phyloP scores from a whole-genome alignment of 2,113 vertebrate species.

The Carassius auratus region DNA sequence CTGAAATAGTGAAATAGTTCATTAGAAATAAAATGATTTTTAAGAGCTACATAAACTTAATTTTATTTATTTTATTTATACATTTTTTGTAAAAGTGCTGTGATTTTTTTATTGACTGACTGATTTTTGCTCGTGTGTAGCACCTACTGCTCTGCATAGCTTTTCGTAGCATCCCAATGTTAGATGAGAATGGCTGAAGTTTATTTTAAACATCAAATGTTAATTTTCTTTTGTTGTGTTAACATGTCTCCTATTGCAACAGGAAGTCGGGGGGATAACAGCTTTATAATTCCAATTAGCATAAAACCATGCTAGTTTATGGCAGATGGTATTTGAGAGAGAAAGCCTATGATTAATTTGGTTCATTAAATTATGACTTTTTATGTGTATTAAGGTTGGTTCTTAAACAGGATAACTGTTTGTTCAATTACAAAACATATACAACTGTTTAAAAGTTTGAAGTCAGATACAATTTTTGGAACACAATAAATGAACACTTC shows the following conservation, averaged over 20 bases:
- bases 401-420: too few relatives aligned
- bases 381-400: too few relatives aligned
- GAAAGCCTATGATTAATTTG: background rate
- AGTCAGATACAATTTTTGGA: too few relatives aligned
- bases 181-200: background rate
- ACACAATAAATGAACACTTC: too few relatives aligned
- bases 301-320: background rate
- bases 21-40: background rate
- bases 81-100: too few relatives aligned
- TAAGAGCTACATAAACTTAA: background rate
- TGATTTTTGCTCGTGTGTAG: background rate
- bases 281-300: background rate
- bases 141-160: background rate
- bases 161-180: background rate
- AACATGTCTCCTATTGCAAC: background rate
- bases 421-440: too few relatives aligned
- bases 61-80: too few relatives aligned
- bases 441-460: too few relatives aligned
- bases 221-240: background rate
- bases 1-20: too few relatives aligned
- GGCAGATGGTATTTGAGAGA: background rate
- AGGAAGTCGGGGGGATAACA: background rate
- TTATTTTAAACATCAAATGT: background rate
- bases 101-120: background rate
- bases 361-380: background rate